These are phyloP conservation scores for Acyrthosiphon pisum DNA, from an alignment of 1,140 invertebrate genomes.

Conservation along the genomic window DNA sequence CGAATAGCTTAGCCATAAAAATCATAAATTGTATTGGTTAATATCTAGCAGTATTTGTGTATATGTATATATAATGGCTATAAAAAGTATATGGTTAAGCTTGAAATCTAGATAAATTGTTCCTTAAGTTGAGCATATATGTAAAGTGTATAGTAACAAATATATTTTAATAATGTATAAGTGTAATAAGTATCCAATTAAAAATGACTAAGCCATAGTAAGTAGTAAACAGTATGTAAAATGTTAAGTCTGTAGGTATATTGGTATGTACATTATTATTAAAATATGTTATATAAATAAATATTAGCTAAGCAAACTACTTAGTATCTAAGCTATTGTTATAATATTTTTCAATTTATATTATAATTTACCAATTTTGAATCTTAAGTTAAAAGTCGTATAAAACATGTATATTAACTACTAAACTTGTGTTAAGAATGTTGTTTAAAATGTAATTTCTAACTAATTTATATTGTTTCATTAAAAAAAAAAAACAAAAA, in stretches of 20 bases:
- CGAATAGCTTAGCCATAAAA: neutral
- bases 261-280: neutral
- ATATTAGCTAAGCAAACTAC: neutral
- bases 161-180: neutral
- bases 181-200: neutral
- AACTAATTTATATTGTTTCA: conserved; percentile 15
- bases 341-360: neutral
- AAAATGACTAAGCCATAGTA: neutral
- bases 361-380: neutral
- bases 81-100: neutral
- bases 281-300: neutral
- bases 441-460: conserved; percentile 18
- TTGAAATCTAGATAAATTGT: neutral
- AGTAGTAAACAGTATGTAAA: neutral
- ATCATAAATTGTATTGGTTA: neutral
- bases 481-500: neutral
- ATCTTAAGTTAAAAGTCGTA: neutral
- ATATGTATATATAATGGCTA: neutral
- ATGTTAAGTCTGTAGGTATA: neutral
- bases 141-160: neutral
- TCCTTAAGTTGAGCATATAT: neutral
- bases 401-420: neutral
- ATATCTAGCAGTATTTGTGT: neutral
- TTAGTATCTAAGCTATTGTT: neutral
- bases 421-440: neutral